A percentile compares a stretch with the other conserved stretches of the same genome.
These are phyloP conservation scores for Cavia porcellus DNA, from an alignment of 2,113 vertebrate genomes.

Conservation along the genomic window DNA sequence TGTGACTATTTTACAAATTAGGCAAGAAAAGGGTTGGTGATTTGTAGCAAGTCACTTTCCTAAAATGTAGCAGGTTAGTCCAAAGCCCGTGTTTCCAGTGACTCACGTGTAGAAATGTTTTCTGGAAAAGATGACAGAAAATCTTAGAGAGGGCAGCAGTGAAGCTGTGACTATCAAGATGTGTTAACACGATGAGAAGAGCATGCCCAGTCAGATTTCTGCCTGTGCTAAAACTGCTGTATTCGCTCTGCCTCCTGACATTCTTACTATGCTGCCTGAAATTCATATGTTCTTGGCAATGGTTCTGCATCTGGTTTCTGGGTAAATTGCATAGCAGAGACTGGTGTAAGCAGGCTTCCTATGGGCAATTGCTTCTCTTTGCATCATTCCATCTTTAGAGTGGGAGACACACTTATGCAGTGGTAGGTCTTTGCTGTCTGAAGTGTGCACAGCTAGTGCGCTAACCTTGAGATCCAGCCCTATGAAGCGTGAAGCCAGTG, in stretches of 20 bases:
- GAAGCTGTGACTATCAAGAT: background rate
- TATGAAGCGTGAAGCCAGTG: slow-evolving; percentile 16
- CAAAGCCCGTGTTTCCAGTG: background rate
- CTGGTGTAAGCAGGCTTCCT: slow-evolving; percentile 29
- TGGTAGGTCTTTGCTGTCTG: slow-evolving; percentile 26
- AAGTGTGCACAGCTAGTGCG: background rate
- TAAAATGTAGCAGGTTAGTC: background rate
- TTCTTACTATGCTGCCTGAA: slow-evolving; percentile 3
- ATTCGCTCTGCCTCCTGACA: background rate
- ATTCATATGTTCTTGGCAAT: slow-evolving; percentile 66
- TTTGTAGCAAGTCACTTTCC: background rate
- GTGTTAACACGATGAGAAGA: background rate
- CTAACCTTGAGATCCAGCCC: slow-evolving; percentile 53
- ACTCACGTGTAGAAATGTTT: background rate
- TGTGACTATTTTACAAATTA: slow-evolving; percentile 10
- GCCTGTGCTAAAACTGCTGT: background rate
- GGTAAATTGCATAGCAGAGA: slow-evolving; percentile 58
- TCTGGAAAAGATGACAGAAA: background rate
- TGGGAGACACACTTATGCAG: slow-evolving; percentile 39
- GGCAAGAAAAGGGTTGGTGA: background rate
- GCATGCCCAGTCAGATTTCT: background rate
- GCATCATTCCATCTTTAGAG: background rate
- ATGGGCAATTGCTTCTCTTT: background rate
- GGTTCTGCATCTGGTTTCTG: slow-evolving; percentile 69
- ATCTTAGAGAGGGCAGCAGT: background rate